Conservation (phyloP, 2,113 vertebrate genomes). For the Menidia beryllina region DNA sequence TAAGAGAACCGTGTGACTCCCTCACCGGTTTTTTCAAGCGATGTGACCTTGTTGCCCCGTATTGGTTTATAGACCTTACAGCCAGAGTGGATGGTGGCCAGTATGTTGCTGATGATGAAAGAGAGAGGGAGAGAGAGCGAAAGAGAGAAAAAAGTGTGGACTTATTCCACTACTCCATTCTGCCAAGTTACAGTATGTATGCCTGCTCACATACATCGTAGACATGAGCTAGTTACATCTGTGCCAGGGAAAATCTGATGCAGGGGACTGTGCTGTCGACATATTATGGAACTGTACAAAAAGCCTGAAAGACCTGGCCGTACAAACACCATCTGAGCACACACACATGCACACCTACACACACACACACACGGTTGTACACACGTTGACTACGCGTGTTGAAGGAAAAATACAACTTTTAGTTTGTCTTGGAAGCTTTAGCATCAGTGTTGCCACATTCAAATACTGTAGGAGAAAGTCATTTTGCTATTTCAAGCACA, state of each 20-base stretch:
- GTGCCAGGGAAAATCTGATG: conserved; percentile 73
- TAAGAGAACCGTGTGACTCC: conserved; percentile 47
- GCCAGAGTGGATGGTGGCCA: conserved; percentile 53
- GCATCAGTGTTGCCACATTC: conserved; percentile 50
- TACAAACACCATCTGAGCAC: conserved; percentile 24
- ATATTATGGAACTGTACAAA: conserved; percentile 57
- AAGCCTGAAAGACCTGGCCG: conserved; percentile 29
- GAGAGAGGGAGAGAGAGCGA: too few relatives aligned
- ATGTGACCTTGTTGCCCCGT: conserved; percentile 59
- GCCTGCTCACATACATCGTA: conserved; percentile 65
- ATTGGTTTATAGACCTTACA: conserved; percentile 57
- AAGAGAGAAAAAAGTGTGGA: conserved; percentile 30
- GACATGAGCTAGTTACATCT: conserved; percentile 59
- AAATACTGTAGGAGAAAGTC: conserved; percentile 29
- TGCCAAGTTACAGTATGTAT: conserved; percentile 58
- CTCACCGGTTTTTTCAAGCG: conserved; percentile 30
- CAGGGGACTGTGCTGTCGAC: conserved; percentile 29
- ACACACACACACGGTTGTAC: conserved; percentile 35
- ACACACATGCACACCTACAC: conserved; percentile 41
- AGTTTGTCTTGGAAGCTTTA: conserved; percentile 68
- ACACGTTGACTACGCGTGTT: conserved; percentile 35
- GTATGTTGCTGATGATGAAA: conserved; percentile 46
- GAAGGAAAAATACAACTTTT: conserved; percentile 70
- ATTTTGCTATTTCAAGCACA: conserved; percentile 68
- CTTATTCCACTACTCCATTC: conserved; percentile 53